phyloP scores from a whole-genome alignment of 2,888 invertebrate genomes.

The Nomada hirtipes region DNA sequence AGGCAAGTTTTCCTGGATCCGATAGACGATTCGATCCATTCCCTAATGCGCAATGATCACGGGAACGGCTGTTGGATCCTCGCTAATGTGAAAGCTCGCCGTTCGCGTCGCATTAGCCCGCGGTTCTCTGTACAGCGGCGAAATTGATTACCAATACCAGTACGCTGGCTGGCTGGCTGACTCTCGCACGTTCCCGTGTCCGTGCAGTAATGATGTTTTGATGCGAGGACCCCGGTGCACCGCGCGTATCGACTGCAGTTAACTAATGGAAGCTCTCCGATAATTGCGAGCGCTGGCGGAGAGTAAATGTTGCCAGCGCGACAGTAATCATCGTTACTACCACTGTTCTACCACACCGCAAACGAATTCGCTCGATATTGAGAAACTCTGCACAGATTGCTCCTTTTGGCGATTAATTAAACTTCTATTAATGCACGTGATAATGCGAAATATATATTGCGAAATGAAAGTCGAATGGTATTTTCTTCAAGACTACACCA shows the following conservation, averaged over 20 bases:
- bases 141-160: slow-evolving; percentile 83
- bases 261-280: slow-evolving; percentile 84
- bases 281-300: slow-evolving; percentile 81
- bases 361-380: slow-evolving; percentile 47
- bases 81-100: slow-evolving; percentile 76
- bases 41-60: slow-evolving; percentile 76
- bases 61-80: slow-evolving; percentile 67
- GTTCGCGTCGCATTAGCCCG: slow-evolving; percentile 76
- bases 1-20: slow-evolving; percentile 5
- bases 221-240: slow-evolving; percentile 80
- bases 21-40: slow-evolving; percentile 64
- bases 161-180: slow-evolving; percentile 55
- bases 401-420: background rate
- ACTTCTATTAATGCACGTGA: too few relatives aligned
- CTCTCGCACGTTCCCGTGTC: slow-evolving; percentile 66
- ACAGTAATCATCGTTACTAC: slow-evolving; percentile 82
- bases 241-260: slow-evolving; percentile 82
- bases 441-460: background rate
- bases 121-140: slow-evolving; percentile 69
- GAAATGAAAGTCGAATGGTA: too few relatives aligned
- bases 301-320: slow-evolving; percentile 81
- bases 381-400: slow-evolving; percentile 7
- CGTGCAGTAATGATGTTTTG: slow-evolving; percentile 83
- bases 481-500: background rate
- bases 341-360: slow-evolving; percentile 52